Conservation (phyloP, 2,888 invertebrate genomes). For the Dasypogon diadema region DNA sequence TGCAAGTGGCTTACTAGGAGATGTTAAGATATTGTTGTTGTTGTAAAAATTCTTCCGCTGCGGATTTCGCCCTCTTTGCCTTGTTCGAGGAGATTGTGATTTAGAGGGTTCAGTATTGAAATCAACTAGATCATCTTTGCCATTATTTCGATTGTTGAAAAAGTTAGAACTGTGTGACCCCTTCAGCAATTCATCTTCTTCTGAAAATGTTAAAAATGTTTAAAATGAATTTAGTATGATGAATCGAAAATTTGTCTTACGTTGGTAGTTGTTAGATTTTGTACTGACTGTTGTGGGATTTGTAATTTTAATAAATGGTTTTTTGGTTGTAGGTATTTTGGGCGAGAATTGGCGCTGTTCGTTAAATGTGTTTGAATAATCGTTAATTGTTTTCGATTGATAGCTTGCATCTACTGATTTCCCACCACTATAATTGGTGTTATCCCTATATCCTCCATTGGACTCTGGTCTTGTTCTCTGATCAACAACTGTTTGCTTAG, state of each 20-base stretch:
- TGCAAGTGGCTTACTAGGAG: slow-evolving; percentile 50
- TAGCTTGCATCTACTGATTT: slow-evolving; percentile 2
- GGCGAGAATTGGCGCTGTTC: background rate
- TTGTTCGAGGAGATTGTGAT: slow-evolving; percentile 48
- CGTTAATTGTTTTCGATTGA: background rate
- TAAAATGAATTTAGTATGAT: background rate
- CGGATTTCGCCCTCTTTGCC: slow-evolving; percentile 37
- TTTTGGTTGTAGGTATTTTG: slow-evolving; percentile 36
- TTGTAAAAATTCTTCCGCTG: slow-evolving; percentile 33
- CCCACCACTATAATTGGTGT: background rate
- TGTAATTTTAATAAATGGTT: slow-evolving; percentile 1
- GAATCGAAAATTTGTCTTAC: background rate
- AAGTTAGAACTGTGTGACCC: slow-evolving; percentile 82
- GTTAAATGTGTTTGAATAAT: slow-evolving; percentile 10
- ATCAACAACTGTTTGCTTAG: slow-evolving; percentile 65
- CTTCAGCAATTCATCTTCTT: slow-evolving; percentile 74
- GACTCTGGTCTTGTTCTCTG: slow-evolving; percentile 64
- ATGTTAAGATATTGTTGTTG: slow-evolving; percentile 50
- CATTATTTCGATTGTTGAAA: slow-evolving; percentile 76
- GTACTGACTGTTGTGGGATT: slow-evolving; percentile 13
- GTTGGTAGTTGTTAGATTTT: slow-evolving; percentile 20
- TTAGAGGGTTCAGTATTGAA: slow-evolving; percentile 59
- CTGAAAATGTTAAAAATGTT: slow-evolving; percentile 58
- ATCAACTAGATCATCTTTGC: slow-evolving; percentile 73
- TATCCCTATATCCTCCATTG: slow-evolving; percentile 52